Conservation (phyloP, 2,113 vertebrate species). For the Oophaga pumilio region DNA sequence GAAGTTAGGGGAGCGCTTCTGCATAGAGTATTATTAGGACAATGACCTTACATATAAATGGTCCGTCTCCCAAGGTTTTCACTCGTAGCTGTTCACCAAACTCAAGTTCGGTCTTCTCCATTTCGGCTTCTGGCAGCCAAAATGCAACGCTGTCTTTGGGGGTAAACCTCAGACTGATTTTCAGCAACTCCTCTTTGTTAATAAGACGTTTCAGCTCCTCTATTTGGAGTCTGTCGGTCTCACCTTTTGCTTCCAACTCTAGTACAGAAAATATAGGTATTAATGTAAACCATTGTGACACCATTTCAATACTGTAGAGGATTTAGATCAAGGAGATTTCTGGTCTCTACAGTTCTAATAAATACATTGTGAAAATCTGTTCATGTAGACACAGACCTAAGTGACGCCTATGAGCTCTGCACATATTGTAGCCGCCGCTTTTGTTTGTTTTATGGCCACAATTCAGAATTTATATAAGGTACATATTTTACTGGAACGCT, state of each 20-base stretch:
- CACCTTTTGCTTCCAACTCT: slow-evolving; percentile 82
- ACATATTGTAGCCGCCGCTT: too few relatives aligned
- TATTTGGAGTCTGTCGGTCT: slow-evolving; percentile 73
- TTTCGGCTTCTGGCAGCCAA: slow-evolving; percentile 80
- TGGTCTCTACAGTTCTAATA: too few relatives aligned
- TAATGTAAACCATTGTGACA: background rate
- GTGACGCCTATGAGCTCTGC: too few relatives aligned
- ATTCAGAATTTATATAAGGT: too few relatives aligned
- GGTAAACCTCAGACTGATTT: slow-evolving; percentile 71
- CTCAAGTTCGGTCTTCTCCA: slow-evolving; percentile 80
- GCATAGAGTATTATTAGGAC: background rate
- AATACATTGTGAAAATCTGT: too few relatives aligned
- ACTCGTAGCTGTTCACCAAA: slow-evolving; percentile 75
- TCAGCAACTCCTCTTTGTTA: slow-evolving; percentile 75
- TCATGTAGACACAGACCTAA: too few relatives aligned
- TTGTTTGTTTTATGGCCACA: too few relatives aligned
- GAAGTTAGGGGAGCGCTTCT: background rate
- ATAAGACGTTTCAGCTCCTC: slow-evolving; percentile 72
- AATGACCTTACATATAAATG: slow-evolving; percentile 80
- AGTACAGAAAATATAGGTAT: background rate
- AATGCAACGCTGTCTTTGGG: slow-evolving; percentile 76
- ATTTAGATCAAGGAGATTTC: too few relatives aligned
- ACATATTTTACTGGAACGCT: too few relatives aligned
- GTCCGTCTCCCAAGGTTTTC: slow-evolving; percentile 83
- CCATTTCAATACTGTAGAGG: too few relatives aligned